Conservation (phyloP, 2,797 vertebrate species). For the Labeo calbasu region DNA sequence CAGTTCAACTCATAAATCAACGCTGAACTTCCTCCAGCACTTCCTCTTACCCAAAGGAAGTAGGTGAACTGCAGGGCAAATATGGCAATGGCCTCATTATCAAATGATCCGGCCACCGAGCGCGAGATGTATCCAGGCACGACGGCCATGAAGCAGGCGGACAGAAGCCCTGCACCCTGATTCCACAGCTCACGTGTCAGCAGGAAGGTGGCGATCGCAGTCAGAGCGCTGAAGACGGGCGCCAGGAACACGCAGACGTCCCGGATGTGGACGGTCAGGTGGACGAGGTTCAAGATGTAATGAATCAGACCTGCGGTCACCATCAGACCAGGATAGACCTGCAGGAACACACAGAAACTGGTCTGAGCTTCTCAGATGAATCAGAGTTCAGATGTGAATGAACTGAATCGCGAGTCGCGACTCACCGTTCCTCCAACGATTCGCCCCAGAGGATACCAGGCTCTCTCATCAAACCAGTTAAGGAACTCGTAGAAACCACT, state of each 20-base stretch:
- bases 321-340: slow-evolving; percentile 94
- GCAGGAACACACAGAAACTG: not conserved
- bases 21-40: not conserved
- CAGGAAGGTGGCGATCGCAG: slow-evolving; percentile 93
- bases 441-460: slow-evolving; percentile 97
- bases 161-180: slow-evolving; percentile 93
- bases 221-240: slow-evolving; percentile 94
- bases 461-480: slow-evolving; percentile 98
- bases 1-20: not conserved
- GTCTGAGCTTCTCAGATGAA: not conserved
- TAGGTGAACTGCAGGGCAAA: slow-evolving; percentile 97
- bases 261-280: slow-evolving; percentile 93
- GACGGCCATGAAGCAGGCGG: slow-evolving; percentile 96
- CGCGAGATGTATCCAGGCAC: slow-evolving; percentile 96
- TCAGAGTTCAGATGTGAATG: not conserved
- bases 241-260: slow-evolving; percentile 96
- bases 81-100: slow-evolving; percentile 97
- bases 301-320: slow-evolving; percentile 95
- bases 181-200: slow-evolving; percentile 96
- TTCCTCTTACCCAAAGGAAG: slow-evolving; percentile 93
- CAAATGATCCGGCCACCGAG: slow-evolving; percentile 94
- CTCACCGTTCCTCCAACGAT: slow-evolving; percentile 98
- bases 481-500: slow-evolving; percentile 99
- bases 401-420: slow-evolving; percentile 48
- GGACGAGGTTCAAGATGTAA: slow-evolving; percentile 92